A percentile compares a stretch with the other conserved stretches of the same genome.
phyloP scores from a whole-genome alignment of 2,113 vertebrate species.

The Danionella cerebrum region DNA sequence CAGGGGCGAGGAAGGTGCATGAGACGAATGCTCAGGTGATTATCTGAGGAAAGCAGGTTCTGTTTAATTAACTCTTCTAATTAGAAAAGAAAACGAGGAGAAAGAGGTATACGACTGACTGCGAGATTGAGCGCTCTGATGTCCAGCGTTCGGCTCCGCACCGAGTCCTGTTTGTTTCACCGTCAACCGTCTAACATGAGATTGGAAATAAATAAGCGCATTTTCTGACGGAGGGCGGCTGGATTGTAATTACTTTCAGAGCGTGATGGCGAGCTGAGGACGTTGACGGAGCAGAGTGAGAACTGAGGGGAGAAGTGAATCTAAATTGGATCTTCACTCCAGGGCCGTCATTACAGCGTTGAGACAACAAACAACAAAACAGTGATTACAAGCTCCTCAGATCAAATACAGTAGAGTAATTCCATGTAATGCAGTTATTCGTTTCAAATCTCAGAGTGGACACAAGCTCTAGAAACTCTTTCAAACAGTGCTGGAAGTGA shows the following conservation, averaged over 20 bases:
- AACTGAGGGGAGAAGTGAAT: constrained; percentile 35
- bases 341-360: constrained; percentile 27
- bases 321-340: constrained; percentile 70
- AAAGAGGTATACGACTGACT: background rate
- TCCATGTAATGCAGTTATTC: background rate
- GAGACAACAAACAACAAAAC: constrained; percentile 1
- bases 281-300: constrained; percentile 3
- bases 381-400: background rate
- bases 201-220: background rate
- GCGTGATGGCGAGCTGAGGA: constrained; percentile 34
- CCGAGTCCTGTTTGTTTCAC: background rate
- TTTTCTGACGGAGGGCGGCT: constrained; percentile 41
- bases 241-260: constrained; percentile 13
- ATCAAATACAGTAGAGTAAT: background rate
- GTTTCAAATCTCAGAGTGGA: background rate
- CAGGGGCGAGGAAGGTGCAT: no score
- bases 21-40: constrained; percentile 5
- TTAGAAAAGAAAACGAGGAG: background rate
- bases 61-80: constrained; percentile 36
- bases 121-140: background rate
- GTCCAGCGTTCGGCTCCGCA: background rate
- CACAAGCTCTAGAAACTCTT: no score
- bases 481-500: no score
- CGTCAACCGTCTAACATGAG: background rate
- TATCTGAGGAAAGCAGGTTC: constrained; percentile 31